Conservation (phyloP, 2,113 vertebrate species). For the Nycticryphes semicollaris region DNA sequence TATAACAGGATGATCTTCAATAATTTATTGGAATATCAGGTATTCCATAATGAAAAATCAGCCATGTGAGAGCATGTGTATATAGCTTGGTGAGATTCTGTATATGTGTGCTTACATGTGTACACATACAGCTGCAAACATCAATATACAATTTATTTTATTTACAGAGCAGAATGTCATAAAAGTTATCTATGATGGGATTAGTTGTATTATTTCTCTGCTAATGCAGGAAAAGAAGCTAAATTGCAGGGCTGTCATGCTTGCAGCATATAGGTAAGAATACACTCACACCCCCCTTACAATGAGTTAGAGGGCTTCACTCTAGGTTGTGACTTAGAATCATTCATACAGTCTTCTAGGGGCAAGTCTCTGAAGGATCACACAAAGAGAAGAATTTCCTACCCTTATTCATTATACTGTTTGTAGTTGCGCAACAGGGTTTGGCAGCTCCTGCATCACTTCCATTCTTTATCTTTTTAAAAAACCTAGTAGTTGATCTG, state of each 20-base stretch:
- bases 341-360: neutral
- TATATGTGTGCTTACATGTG: neutral
- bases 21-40: conserved; percentile 68
- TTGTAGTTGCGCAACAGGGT: neutral
- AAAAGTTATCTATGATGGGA: neutral
- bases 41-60: conserved; percentile 69
- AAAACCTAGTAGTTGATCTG: neutral
- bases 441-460: neutral
- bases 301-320: neutral
- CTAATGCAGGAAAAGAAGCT: neutral
- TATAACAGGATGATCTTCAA: conserved; percentile 71
- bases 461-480: neutral
- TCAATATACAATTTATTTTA: neutral
- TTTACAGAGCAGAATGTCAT: neutral
- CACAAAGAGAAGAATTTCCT: neutral
- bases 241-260: neutral
- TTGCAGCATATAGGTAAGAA: neutral
- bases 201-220: neutral
- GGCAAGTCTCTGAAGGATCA: neutral
- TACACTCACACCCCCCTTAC: neutral
- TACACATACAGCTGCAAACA: neutral
- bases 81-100: neutral
- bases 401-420: neutral
- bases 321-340: neutral
- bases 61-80: neutral